phyloP scores from a whole-genome alignment of 2,113 vertebrate species.

The Dasyurus viverrinus region DNA sequence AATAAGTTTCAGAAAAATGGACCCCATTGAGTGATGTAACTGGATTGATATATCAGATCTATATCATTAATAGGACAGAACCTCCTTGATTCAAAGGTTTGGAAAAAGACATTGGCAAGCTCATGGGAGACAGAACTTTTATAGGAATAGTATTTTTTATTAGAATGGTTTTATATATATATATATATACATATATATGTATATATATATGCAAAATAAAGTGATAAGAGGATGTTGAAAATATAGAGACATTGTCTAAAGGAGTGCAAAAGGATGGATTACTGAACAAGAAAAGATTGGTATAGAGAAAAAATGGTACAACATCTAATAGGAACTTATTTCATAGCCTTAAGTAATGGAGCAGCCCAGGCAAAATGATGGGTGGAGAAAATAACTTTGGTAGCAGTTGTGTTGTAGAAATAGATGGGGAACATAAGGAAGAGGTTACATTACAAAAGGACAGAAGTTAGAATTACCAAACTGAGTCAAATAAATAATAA shows the following conservation, averaged over 20 bases:
- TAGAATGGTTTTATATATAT: not conserved
- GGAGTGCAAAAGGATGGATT: not conserved
- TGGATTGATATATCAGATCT: not conserved
- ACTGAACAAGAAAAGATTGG: not conserved
- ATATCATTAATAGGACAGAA: not conserved
- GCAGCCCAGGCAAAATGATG: not conserved
- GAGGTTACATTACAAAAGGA: not conserved
- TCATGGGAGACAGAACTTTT: not conserved
- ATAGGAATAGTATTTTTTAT: not conserved
- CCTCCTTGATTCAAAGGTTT: not conserved
- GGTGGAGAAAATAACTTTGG: not conserved
- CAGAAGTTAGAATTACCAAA: not conserved
- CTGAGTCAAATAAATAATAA: not conserved
- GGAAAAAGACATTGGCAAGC: not conserved
- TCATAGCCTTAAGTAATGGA: not conserved
- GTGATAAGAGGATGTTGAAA: not conserved
- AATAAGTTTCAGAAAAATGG: not conserved
- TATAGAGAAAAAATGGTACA: not conserved
- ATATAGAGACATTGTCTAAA: not conserved
- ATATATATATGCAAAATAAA: not conserved
- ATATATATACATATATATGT: no score
- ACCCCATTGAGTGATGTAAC: not conserved
- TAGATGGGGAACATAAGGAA: not conserved
- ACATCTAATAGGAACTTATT: not conserved
- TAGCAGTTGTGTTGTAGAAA: not conserved